phyloP scores from a whole-genome alignment of 2,113 vertebrate species.

The Thalassoma bifasciatum region DNA sequence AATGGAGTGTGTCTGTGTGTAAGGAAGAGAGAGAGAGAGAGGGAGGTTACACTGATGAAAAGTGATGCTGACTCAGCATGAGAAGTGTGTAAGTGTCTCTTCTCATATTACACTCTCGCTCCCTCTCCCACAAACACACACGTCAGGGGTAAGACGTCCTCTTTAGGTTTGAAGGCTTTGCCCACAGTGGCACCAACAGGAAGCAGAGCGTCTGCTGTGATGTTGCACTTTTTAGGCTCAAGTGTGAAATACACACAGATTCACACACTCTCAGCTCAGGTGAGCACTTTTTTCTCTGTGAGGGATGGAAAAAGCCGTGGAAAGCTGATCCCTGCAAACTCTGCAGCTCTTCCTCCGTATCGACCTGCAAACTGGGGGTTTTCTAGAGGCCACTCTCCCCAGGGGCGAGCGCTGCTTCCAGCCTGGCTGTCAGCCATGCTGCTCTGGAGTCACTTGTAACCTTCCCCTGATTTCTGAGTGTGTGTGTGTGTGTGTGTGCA shows the following conservation, averaged over 20 bases:
- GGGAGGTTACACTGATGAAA: slow-evolving; percentile 18
- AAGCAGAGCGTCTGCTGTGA: background rate
- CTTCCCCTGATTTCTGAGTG: slow-evolving; percentile 26
- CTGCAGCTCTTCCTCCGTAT: slow-evolving; percentile 39
- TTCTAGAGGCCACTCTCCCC: slow-evolving; percentile 48
- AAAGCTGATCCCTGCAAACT: slow-evolving; percentile 51
- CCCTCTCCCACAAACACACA: background rate
- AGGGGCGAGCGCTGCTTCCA: slow-evolving; percentile 40
- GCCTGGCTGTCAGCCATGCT: slow-evolving; percentile 39
- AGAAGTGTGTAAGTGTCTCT: slow-evolving; percentile 12
- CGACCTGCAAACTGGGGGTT: slow-evolving; percentile 53
- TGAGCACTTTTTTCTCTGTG: background rate
- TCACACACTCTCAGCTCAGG: slow-evolving; percentile 10
- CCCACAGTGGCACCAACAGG: too few species aligned
- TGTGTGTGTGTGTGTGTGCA: slow-evolving; percentile 4
- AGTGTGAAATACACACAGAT: slow-evolving; percentile 17
- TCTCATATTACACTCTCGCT: slow-evolving; percentile 16
- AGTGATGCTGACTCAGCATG: slow-evolving; percentile 48
- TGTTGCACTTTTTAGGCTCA: background rate
- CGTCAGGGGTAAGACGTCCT: background rate
- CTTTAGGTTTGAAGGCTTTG: too few species aligned
- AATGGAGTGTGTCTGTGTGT: slow-evolving; percentile 43
- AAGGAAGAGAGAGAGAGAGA: slow-evolving; percentile 14
- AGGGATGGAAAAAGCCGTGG: slow-evolving; percentile 1
- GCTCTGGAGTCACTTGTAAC: slow-evolving; percentile 20